Evolutionary conservation across 2,888 invertebrate species (phyloP).

Genomic region (Drosophila eohydei): DNA sequence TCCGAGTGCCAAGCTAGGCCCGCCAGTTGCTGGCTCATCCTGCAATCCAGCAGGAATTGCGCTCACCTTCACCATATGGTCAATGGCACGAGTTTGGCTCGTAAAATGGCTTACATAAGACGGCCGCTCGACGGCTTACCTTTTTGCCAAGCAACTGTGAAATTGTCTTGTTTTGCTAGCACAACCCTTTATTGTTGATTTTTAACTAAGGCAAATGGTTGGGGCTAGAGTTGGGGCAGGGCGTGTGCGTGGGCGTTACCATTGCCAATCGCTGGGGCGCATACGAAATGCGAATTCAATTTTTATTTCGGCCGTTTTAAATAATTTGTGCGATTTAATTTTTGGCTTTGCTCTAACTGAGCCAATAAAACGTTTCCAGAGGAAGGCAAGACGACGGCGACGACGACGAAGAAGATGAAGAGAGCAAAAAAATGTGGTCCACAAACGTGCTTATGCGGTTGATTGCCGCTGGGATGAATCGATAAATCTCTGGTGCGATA

Average conservation of each 20-base stretch:
- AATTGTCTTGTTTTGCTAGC: conserved; percentile 73
- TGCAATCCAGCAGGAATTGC: conserved; percentile 58
- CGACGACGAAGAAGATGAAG: background rate
- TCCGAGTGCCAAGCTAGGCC: conserved; percentile 26
- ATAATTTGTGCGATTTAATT: conserved; percentile 78
- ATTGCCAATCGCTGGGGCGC: conserved; percentile 19
- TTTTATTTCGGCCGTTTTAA: conserved; percentile 64
- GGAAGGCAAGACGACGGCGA: background rate
- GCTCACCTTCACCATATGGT: conserved; percentile 77
- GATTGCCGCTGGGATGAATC: conserved; percentile 51
- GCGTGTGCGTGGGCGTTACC: conserved; percentile 16
- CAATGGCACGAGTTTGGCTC: conserved; percentile 74
- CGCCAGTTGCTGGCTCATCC: conserved; percentile 51
- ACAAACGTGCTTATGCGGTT: conserved; percentile 67
- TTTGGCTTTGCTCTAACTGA: conserved; percentile 61
- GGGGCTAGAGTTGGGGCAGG: background rate
- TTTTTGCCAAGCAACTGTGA: conserved; percentile 78
- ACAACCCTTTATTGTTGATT: conserved; percentile 70
- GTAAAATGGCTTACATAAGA: conserved; percentile 74
- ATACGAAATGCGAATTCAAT: conserved; percentile 70
- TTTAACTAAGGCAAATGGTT: conserved; percentile 51
- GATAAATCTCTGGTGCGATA: conserved; percentile 34
- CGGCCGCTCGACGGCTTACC: conserved; percentile 53
- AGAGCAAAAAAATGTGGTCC: conserved; percentile 27
- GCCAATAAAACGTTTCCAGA: conserved; percentile 64